Base-by-base conservation (phyloP, 2,113 vertebrate species). In the Sinosuthora webbiana region DNA sequence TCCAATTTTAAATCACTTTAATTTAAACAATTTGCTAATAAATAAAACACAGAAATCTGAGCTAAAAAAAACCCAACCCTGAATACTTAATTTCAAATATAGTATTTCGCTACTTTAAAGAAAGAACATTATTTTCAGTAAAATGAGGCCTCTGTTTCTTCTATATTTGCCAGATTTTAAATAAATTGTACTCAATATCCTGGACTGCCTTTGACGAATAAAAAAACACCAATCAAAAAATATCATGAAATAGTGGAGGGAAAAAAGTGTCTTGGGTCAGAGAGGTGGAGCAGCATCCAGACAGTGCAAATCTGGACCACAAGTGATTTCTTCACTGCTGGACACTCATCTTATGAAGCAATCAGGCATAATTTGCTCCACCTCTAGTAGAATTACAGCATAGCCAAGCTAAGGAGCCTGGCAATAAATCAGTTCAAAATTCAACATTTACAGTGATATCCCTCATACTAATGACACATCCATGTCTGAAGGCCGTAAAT, bases 121-220 rank as follows among this genome's bases (percentile, higher is more conserved):
- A 94, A 95, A 89, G 59, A 90, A 65, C 33, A 59, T 81, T 89
- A 30, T 92, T 92, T 95, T 83, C 37, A 70, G 39, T 73, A 33
- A 92, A 91, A 89, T 23, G 6, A 90, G 30, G 20, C 16, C 27
- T 73, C 20, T 78, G 52, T 73, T 73, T 84, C 49, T 84, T 56
- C 49, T 76, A 8, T 49, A 56, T 70, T 93, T 94, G 35, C 39
- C 25, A 30, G 16, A 83, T 89, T 87, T 89, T 37, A 79, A 86
- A 83, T 33, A 60, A 87, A 70, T 42, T 82, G 15, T 57, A 86
- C 31, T 41, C 56, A 17, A 11, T 57, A 69, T 64, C 33, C 57
- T 62, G 19, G n/a, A 75, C 8, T 75, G 28, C 12, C 45, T 89
- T 52, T 53, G 55, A 62, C 8, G 8, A 93, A 73, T 31, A 27